Base-by-base conservation (phyloP, 2,797 vertebrate genomes). In the Lithobates pipiens region DNA sequence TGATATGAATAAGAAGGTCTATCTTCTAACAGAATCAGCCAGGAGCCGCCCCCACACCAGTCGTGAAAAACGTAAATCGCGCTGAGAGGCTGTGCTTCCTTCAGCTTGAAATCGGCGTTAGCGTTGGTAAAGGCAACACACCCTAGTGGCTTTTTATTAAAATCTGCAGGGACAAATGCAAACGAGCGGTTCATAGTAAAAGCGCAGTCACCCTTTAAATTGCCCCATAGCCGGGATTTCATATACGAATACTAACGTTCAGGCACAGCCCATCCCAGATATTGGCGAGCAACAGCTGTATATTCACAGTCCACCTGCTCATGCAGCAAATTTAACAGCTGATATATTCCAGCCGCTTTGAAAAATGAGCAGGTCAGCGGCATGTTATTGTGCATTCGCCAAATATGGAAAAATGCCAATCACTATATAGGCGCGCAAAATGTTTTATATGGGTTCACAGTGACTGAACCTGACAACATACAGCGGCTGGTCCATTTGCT, bases 401-500 rank as follows among this genome's bases (percentile, higher is more conserved):
- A 74, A 82, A 29, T 27, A 25, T 21, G 25, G 7, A n/a, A 76
- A 69, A 18, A 63, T 39, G 44, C 39, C 63, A 77, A 27, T 70
- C 63, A 69, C 50, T 76, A 36, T 5, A 68, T 34, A 11, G 63
- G 4, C 32, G 9, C 67, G 27, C 63, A 83, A 83, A 32, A 69
- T 42, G 23, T 8, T 29, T 69, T 76, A 73, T 65, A 46, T 25
- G 61, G 70, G 36, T 85, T 75, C 63, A 57, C 44, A n/a, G 3
- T 75, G 32, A 67, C 67, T 85, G 54, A 80, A 75, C 39, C 39
- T 16, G 57, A 50, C 36, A 39, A 80, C 6, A 54, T 71, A 72
- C 10, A 71, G 67, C 42, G 29, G 29, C 42, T 68, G 71, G 42
- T 50, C 70, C 63, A 73, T 75, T 79, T 74, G 57, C 39, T 75